Percentiles rank a stretch among this genome's conserved stretches.
These are phyloP conservation scores for Cyclophora albipunctata DNA, from an alignment of 2,888 invertebrate species.

Conservation along the genomic window DNA sequence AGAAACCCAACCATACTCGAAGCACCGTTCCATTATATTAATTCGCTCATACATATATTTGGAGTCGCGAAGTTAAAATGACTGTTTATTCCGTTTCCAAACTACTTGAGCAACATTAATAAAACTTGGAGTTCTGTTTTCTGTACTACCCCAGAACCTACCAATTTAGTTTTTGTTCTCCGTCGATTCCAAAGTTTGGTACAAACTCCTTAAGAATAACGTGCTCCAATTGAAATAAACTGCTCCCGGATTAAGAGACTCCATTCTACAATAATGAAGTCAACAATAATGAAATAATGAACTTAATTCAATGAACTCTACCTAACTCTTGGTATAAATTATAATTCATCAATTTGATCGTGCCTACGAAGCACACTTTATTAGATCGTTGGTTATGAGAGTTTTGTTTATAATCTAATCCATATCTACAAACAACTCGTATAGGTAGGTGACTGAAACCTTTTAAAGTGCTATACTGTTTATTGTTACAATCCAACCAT, in stretches of 20 bases:
- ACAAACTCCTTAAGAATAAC: not conserved
- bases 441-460: too few species aligned
- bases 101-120: not conserved
- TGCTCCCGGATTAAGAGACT: not conserved
- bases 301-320: not conserved
- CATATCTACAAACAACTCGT: too few species aligned
- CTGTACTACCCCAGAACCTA: not conserved
- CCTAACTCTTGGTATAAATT: too few species aligned
- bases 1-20: too few species aligned
- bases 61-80: not conserved
- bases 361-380: too few species aligned
- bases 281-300: not conserved
- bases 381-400: too few species aligned
- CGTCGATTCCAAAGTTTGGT: not conserved
- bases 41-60: too few species aligned
- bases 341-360: too few species aligned
- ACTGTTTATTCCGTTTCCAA: not conserved
- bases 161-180: not conserved
- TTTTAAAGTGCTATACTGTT: too few species aligned
- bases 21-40: too few species aligned
- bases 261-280: not conserved
- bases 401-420: too few species aligned
- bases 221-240: not conserved
- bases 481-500: too few species aligned
- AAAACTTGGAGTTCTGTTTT: not conserved